Evolutionary conservation across 2,113 vertebrate species (phyloP).

Genomic region (Ursus arctos): DNA sequence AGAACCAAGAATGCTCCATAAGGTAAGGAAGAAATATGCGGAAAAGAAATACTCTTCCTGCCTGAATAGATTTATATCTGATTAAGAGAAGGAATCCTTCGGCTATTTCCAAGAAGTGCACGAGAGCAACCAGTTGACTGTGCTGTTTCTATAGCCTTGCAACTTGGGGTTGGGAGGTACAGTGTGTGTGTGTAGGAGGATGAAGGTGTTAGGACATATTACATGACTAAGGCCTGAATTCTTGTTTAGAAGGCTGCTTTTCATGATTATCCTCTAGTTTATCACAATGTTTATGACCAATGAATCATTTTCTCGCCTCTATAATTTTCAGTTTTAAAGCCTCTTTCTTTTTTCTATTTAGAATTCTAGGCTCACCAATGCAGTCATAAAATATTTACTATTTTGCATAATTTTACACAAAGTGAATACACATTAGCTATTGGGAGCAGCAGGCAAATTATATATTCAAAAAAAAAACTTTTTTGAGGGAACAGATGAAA

Average conservation of each 20-base stretch:
- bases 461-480: not conserved
- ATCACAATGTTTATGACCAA: not conserved
- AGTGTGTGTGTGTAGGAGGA: not conserved
- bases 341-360: not conserved
- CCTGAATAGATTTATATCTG: not conserved
- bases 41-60: not conserved
- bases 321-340: not conserved
- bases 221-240: not conserved
- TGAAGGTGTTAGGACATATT: not conserved
- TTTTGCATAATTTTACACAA: conserved; percentile 10
- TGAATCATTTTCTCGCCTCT: not conserved
- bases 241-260: not conserved
- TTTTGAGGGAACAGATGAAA: not conserved
- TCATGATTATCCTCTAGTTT: not conserved
- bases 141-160: not conserved
- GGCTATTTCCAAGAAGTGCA: not conserved
- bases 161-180: accelerated
- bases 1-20: not conserved
- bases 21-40: not conserved
- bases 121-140: not conserved
- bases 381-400: not conserved
- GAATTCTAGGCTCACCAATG: not conserved
- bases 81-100: not conserved
- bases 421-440: not conserved
- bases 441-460: not conserved